Evolutionary conservation across 2,797 vertebrate genomes (phyloP).

Genomic region (Limnodromus scolopaceus): DNA sequence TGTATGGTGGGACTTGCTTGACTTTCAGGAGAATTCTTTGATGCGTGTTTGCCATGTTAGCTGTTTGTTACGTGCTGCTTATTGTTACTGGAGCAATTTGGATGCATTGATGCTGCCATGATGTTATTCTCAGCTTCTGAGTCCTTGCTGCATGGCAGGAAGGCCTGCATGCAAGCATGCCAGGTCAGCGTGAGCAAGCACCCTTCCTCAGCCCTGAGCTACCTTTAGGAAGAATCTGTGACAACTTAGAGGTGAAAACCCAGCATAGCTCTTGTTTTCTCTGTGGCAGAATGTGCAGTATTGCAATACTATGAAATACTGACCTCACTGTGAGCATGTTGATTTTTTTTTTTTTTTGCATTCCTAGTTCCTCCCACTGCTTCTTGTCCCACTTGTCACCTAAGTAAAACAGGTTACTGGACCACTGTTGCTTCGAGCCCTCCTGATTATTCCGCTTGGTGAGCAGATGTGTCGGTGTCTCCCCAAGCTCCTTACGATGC

Average conservation of each 20-base stretch:
- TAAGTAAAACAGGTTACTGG: constrained; percentile 34
- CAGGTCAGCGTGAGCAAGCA: neutral
- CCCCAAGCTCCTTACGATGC: constrained; percentile 72
- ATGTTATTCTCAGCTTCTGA: neutral
- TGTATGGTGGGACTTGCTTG: neutral
- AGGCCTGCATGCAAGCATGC: neutral
- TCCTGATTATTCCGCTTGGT: constrained; percentile 64
- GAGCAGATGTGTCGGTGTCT: constrained; percentile 75
- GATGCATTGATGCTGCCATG: neutral
- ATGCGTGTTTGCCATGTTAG: neutral
- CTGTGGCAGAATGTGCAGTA: neutral
- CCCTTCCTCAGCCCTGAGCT: neutral
- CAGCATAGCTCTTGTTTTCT: rapidly evolving
- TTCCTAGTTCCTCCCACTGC: constrained; percentile 17
- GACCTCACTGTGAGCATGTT: neutral
- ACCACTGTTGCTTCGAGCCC: constrained; percentile 33
- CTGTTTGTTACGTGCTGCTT: neutral
- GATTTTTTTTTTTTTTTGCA: neutral
- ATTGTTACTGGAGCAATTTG: neutral
- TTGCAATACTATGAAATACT: neutral
- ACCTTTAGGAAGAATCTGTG: neutral
- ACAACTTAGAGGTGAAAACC: neutral
- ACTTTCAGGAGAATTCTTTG: neutral
- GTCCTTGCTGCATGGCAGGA: rapidly evolving
- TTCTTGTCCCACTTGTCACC: constrained; percentile 24